Evolutionary conservation across 2,797 vertebrate species (phyloP).

Genomic region (Sciurus vulgaris): DNA sequence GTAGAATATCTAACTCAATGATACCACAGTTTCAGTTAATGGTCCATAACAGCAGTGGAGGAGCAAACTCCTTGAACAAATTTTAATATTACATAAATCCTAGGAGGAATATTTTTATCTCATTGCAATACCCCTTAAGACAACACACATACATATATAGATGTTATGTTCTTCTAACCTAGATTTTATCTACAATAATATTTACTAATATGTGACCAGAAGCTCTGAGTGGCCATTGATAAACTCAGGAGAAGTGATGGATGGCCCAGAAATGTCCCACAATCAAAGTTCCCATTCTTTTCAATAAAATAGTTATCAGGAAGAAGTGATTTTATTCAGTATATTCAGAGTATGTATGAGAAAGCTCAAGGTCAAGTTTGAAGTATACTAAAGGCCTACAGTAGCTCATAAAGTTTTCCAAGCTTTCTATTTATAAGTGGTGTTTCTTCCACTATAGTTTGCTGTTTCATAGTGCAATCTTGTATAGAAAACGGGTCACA

Average conservation of each 20-base stretch:
- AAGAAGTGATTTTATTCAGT: neutral
- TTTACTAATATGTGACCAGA: neutral
- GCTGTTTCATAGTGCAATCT: neutral
- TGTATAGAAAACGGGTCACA: neutral
- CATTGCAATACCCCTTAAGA: neutral
- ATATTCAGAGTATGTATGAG: neutral
- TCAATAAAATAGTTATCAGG: neutral
- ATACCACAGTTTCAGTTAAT: neutral
- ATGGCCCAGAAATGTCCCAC: neutral
- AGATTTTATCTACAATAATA: neutral
- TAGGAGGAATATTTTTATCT: neutral
- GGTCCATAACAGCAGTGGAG: neutral
- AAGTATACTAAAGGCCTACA: neutral
- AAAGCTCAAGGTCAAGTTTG: neutral
- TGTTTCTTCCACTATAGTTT: neutral
- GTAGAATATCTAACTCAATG: neutral
- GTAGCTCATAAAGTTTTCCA: neutral
- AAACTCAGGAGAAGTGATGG: neutral
- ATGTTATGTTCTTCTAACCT: neutral
- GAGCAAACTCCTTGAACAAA: neutral
- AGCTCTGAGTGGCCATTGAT: neutral
- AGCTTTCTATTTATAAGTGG: neutral
- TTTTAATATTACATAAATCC: constrained; percentile 31
- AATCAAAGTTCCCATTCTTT: neutral
- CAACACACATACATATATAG: neutral